Base-by-base conservation (phyloP, 1,140 invertebrate species). In the Tetramorium alpestre region DNA sequence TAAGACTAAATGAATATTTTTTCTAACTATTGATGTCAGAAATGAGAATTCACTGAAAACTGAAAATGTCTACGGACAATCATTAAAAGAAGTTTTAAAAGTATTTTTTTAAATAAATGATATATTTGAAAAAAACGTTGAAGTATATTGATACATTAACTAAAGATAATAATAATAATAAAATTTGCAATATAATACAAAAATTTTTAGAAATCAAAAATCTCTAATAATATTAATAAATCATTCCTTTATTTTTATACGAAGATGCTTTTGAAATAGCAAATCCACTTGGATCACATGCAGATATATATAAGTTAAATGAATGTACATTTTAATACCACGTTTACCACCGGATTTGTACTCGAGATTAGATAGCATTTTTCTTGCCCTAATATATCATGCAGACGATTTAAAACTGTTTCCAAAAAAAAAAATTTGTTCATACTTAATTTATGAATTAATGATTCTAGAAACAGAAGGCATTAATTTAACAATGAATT, bases 271-370 rank as follows among this genome's bases (percentile, higher is more conserved):
- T 75, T 11, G 33, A 75, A 56, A 75, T 7, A 56, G 33, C 18
- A 56, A 56, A 75, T 75, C 51, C 49, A 51, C 51, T 75, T 58
- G 33, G 72, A 58, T 75, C n/a, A 13, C 51, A 75, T 58, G 33
- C n/a, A 2, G 33, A 33, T 56, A 58, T 58, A 75, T 58, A 75
- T 13, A 58, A 75, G 16, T 75, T 75, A 58, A 16, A 11, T 3
- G 72, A 75, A 75, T 75, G 51, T 75, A 75, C 38, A 41, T 75
- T 22, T 75, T 51, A 58, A 56, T 75, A 75, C 33, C 49, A n/a
- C 16, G 51, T 33, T 16, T 75, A 22, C 51, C 72, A 56, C 49
- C 33, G 16, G 72, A 58, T 22, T 75, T 58, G 1, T 58, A 22
- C 58, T 75, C 54, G 4, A 75, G 22, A 58, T 75, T 75, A 22